Evolutionary conservation across 2,888 invertebrate genomes (phyloP), one percentile per base, ranked within the genome.

Genomic region (Bhutanitis thaidina): DNA sequence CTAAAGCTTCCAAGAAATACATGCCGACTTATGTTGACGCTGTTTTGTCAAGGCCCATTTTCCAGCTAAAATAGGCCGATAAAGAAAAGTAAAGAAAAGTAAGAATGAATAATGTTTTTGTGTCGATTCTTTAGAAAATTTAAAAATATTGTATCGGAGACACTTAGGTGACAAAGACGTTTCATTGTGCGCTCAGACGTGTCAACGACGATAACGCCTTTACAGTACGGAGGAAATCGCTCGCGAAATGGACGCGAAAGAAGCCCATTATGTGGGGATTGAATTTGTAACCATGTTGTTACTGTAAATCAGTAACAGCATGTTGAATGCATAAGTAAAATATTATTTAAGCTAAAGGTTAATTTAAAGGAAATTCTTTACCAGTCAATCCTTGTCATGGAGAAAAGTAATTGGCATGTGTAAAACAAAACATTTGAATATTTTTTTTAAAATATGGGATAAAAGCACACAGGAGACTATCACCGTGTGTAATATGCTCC

Each of bases 221-320:
- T 8, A 13, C 32, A 34, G 20, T 35, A 16, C 12, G 25, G 43
- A 43, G 43, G 34, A 12, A 43, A 43, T 35, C 34, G 34, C 32
- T 34, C 43, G 43, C n/a, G 34, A 20, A 32, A 43, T 35, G 43
- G 32, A 12, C 34, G 20, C 35, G 12, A 13, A 13, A 43, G 43
- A 13, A 25, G 9, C 20, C 35, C 35, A 35, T 44, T 44, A 14
- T 13, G 43, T 35, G 13, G 12, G 20, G 35, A 35, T 44, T 44
- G 43, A 44, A 44, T 35, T 35, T 35, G 35, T 44, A 35, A 44
- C 16, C 43, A 44, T 1, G 43, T 25, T 7, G 25, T 43, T 20
- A 34, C 20, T 12, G 20, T 27, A 27, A 8, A 27, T 7, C 4
- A 27, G 8, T 27, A 27, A 27, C 8, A 27, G 4, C 8, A 27